Evolutionary conservation across 2,888 invertebrate species (phyloP).

Genomic region (Orchesella flavescens): DNA sequence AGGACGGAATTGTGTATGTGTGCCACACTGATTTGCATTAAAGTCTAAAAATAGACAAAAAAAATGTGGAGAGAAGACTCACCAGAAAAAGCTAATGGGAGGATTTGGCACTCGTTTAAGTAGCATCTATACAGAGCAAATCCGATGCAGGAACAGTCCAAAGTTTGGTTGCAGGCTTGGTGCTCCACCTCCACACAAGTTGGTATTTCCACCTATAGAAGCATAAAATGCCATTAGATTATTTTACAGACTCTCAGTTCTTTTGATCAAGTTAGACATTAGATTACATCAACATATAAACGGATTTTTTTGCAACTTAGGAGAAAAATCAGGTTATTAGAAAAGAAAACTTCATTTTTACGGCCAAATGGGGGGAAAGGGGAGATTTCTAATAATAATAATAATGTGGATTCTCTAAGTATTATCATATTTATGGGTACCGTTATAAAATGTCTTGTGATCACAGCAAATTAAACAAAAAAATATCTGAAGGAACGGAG

Average conservation of each 20-base stretch:
- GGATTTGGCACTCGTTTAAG: slow-evolving; percentile 70
- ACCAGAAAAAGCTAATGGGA: slow-evolving; percentile 67
- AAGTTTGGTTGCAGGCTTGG: slow-evolving; percentile 68
- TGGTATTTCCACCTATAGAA: slow-evolving; percentile 68
- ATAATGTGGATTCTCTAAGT: too few relatives aligned
- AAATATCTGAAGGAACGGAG: too few relatives aligned
- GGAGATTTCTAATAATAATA: too few relatives aligned
- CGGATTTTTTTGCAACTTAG: too few relatives aligned
- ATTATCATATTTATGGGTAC: too few relatives aligned
- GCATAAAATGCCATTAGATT: slow-evolving; percentile 52
- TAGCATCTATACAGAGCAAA: slow-evolving; percentile 70
- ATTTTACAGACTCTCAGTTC: slow-evolving; percentile 17
- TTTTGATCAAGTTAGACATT: not conserved
- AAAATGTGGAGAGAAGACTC: slow-evolving; percentile 35
- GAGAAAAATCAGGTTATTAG: too few relatives aligned
- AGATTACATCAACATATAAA: too few relatives aligned
- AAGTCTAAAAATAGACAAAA: slow-evolving; percentile 53
- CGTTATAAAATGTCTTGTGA: too few relatives aligned
- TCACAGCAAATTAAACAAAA: too few relatives aligned
- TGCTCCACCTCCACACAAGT: slow-evolving; percentile 69
- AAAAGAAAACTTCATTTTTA: too few relatives aligned
- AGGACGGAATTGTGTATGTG: slow-evolving; percentile 26
- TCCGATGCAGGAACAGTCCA: slow-evolving; percentile 70
- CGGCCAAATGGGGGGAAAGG: too few relatives aligned
- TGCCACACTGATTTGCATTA: slow-evolving; percentile 46